phyloP scores from a whole-genome alignment of 2,113 vertebrate species.

The human region GRCh38 chr13:70014501-70015000 shows the following conservation, averaged over 20 bases:
- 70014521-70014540: not conserved
- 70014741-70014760: not conserved
- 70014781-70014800: not conserved
- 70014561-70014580: not conserved
- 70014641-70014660: not conserved
- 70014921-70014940: not conserved
- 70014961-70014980: not conserved
- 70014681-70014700: not conserved
- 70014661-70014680: not conserved
- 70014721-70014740: not conserved
- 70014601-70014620: not conserved
- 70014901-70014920: not conserved
- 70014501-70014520: constrained; percentile 34
- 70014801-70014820: not conserved
- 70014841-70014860: not conserved
- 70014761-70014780: not conserved
- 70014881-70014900: not conserved
- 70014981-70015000: not conserved
- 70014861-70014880: not conserved
- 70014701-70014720: not conserved
- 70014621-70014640: not conserved
- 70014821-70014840: not conserved
- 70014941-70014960: not conserved
- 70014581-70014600: not conserved
- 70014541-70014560: not conserved